Evolutionary conservation across 2,797 vertebrate genomes (phyloP), one percentile per base, ranked within the genome.

Genomic region (Craterocephalus amniculus): DNA sequence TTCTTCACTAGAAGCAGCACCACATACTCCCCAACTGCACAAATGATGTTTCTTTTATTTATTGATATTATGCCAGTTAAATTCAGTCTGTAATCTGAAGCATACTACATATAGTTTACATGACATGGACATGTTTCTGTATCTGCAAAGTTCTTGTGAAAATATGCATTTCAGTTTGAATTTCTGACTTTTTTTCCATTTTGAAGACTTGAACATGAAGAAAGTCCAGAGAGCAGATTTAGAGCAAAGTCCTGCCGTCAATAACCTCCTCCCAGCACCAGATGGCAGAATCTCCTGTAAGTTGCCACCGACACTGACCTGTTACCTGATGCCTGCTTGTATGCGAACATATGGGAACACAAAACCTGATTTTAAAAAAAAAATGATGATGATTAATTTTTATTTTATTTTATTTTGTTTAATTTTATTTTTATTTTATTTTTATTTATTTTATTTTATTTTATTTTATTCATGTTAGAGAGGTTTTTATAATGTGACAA

Each of bases 131-230:
- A 48, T 22, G 0, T n/a, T 6, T 3, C 43, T 45, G 40, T 45
- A n/a, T 45, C 20, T n/a, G 7, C 6, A 20, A 7, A 1, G 43
- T 20, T 8, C n/a, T 3, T 45, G 7, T n/a, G 18, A 6, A 20
- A 16, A 43, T 43, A 43, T n/a, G 18, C 18, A n/a, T 10, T 2
- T 48, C 3, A 2, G 4, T 4, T 20, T 7, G n/a, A 20, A 9
- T 45, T 45, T 18, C 9, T 49, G 32, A 48, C 29, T 67, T 63
- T 18, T 26, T n/a, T 69, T 27, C 69, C 10, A 24, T 66, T 67
- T 74, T 31, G 1, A 58, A 94, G 92, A 92, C 26, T 57, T 90
- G 63, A 85, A 87, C 75, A 76, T 89, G 76, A 93, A 92, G 82
- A 93, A 89, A 72, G 91, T 89, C 60, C 79, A 71, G 52, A 91